These are phyloP conservation scores for Chrysocyon brachyurus DNA, from an alignment of 2,797 vertebrate genomes.

Conservation along the genomic window DNA sequence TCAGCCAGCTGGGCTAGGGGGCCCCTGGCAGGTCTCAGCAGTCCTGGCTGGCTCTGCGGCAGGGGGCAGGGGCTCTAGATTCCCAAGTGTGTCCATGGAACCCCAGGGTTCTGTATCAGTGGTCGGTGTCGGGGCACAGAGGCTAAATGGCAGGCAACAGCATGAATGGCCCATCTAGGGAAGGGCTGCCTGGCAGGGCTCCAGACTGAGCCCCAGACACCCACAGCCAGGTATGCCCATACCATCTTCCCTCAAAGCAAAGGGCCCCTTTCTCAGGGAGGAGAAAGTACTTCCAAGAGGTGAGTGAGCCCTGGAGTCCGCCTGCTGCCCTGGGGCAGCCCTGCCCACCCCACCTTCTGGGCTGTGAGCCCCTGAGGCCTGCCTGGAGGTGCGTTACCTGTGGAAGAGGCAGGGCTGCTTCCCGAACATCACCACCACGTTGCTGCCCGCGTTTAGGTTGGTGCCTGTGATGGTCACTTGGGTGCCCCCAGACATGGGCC, in stretches of 20 bases:
- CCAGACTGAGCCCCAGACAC: not conserved
- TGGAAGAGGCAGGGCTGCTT: slow-evolving; percentile 96
- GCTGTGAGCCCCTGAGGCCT: not conserved
- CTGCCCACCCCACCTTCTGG: fast-evolving
- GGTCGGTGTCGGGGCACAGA: fast-evolving
- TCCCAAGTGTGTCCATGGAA: not conserved
- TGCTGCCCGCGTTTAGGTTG: slow-evolving; percentile 97
- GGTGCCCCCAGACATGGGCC: slow-evolving; percentile 97
- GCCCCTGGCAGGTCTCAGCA: not conserved
- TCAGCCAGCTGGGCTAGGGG: not conserved
- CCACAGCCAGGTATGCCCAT: not conserved
- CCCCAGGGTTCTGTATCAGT: not conserved
- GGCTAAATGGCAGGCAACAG: not conserved
- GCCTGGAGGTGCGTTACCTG: slow-evolving; percentile 88
- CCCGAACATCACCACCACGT: slow-evolving; percentile 96
- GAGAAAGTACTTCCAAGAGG: not conserved
- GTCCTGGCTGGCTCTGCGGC: not conserved
- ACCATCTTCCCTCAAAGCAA: not conserved
- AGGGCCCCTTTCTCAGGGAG: not conserved
- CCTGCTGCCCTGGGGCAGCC: not conserved
- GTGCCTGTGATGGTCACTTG: slow-evolving; percentile 97
- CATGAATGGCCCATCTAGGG: no score
- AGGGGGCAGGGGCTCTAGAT: not conserved
- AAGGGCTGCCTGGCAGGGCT: not conserved
- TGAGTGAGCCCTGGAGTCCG: not conserved